Evolutionary conservation across 2,113 vertebrate species (phyloP).

Genomic region (Planiliza haematocheilus): DNA sequence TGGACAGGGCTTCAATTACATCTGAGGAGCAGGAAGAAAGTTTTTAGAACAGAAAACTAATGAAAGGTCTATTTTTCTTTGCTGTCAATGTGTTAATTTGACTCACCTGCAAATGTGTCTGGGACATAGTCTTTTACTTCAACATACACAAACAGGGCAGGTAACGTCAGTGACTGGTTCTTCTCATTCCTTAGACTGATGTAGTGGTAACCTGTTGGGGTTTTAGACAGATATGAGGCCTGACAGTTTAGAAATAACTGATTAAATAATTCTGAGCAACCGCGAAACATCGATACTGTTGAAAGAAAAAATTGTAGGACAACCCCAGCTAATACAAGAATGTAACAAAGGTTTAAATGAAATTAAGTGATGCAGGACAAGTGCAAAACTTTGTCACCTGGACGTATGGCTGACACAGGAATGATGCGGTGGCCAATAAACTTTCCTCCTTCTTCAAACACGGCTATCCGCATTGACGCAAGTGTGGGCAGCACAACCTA

Average conservation of each 20-base stretch:
- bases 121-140: conserved; percentile 98
- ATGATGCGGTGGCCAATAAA: conserved; percentile 97
- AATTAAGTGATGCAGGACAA: neutral
- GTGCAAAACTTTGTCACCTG: conserved; percentile 82
- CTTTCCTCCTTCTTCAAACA: conserved; percentile 97
- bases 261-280: neutral
- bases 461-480: conserved; percentile 93
- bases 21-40: conserved; percentile 79
- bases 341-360: no score
- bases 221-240: neutral
- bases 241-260: conserved; percentile 18
- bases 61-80: neutral
- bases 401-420: conserved; percentile 94
- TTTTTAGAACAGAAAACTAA: neutral
- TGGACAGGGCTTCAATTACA: conserved; percentile 97
- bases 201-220: conserved; percentile 91
- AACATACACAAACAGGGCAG: conserved; percentile 95
- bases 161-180: conserved; percentile 92
- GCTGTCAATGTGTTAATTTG: neutral
- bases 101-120: conserved; percentile 94
- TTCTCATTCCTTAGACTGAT: conserved; percentile 95
- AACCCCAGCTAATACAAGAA: no score
- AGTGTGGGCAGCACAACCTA: conserved; percentile 95
- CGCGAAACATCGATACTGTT: neutral
- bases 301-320: no score